These are phyloP conservation scores for Ursus arctos DNA, from an alignment of 2,113 vertebrate genomes.

Conservation along the genomic window DNA sequence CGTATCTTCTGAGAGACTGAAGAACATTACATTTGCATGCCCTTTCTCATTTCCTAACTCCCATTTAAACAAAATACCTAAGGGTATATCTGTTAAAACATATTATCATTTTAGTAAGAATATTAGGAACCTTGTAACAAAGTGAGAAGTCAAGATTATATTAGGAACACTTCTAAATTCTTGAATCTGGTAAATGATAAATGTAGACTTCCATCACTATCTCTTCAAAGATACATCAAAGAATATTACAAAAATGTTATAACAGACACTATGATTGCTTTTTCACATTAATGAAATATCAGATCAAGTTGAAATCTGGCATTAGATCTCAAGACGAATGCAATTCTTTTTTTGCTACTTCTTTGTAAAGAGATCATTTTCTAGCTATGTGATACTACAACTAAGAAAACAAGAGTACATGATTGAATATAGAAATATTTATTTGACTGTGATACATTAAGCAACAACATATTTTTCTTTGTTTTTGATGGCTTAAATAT, in stretches of 20 bases:
- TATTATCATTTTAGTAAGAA: background rate
- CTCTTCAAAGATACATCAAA: conserved; percentile 15
- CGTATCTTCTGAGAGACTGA: conserved; percentile 5
- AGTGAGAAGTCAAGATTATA: conserved; percentile 39
- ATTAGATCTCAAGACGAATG: background rate
- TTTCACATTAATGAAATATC: background rate
- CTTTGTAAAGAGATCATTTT: background rate
- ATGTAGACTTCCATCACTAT: background rate
- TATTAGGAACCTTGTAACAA: conserved; percentile 23
- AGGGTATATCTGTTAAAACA: background rate
- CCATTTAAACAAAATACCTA: conserved; percentile 13
- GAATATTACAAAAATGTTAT: background rate
- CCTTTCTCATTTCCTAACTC: background rate
- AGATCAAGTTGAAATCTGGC: background rate
- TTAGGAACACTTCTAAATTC: background rate
- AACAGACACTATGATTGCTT: background rate
- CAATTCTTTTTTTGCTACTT: background rate
- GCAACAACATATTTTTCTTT: background rate
- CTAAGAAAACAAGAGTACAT: background rate
- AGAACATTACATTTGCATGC: background rate
- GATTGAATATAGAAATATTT: background rate
- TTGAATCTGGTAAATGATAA: background rate
- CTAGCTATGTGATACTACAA: background rate
- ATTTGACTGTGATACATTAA: background rate
- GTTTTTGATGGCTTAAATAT: background rate